Evolutionary conservation across 2,113 vertebrate species (phyloP).

Genomic region (Aspiorhynchus laticeps): DNA sequence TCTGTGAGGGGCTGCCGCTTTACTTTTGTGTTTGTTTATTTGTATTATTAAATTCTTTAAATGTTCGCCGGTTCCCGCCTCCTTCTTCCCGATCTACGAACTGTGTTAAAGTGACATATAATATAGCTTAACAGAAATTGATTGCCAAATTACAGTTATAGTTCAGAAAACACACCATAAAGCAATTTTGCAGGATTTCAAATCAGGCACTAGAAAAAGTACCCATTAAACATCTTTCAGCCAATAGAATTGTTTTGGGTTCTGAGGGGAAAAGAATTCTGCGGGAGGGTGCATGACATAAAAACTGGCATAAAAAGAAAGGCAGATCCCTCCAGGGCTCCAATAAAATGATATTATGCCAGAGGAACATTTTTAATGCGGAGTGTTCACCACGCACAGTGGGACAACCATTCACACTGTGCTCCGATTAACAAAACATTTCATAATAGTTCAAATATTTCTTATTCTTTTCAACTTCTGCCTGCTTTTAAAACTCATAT

Average conservation of each 20-base stretch:
- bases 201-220: background rate
- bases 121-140: too few species aligned
- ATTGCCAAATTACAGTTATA: background rate
- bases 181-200: background rate
- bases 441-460: background rate
- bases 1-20: too few species aligned
- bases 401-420: background rate
- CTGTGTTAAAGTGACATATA: too few species aligned
- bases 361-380: background rate
- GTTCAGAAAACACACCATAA: background rate
- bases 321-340: background rate
- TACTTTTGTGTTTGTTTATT: too few species aligned
- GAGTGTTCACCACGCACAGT: slow-evolving; percentile 9
- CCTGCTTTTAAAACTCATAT: background rate
- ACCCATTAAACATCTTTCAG: background rate
- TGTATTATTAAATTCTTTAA: too few species aligned
- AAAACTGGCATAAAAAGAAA: background rate
- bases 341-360: background rate
- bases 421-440: slow-evolving; percentile 2
- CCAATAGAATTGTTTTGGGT: too few species aligned
- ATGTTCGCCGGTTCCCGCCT: too few species aligned
- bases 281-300: background rate
- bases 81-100: too few species aligned
- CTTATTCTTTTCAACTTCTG: background rate
- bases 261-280: background rate